Conservation (phyloP, 2,888 invertebrate species). For the Clostera curtula region DNA sequence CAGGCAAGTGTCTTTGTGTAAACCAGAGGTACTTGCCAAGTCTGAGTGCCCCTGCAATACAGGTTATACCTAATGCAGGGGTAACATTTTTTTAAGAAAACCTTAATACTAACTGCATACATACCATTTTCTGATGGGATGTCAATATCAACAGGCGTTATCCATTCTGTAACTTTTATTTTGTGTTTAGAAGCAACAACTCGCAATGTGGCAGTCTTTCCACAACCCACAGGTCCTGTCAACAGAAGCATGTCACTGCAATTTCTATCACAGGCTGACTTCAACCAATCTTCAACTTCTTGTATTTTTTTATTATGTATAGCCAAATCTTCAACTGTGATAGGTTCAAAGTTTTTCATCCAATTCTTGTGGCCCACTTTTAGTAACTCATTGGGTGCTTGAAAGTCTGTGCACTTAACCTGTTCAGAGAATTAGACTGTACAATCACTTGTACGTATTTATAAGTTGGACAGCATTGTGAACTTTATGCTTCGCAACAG, state of each 20-base stretch:
- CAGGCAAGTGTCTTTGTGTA: too few relatives aligned
- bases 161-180: constrained; percentile 84
- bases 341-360: constrained; percentile 77
- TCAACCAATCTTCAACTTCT: constrained; percentile 83
- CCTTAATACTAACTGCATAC: too few relatives aligned
- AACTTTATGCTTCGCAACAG: too few relatives aligned
- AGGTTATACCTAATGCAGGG: too few relatives aligned
- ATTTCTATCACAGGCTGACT: constrained; percentile 35
- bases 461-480: too few relatives aligned
- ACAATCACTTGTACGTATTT: too few relatives aligned
- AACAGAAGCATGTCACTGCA: constrained; percentile 77
- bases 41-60: too few relatives aligned
- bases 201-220: constrained; percentile 85
- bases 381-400: constrained; percentile 6
- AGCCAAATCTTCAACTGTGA: constrained; percentile 77
- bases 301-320: constrained; percentile 83
- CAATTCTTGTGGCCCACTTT: constrained; percentile 62
- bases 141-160: constrained; percentile 83
- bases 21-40: too few relatives aligned
- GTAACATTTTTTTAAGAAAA: too few relatives aligned
- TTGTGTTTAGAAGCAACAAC: constrained; percentile 78
- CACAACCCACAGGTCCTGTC: constrained; percentile 89
- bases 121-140: constrained; percentile 70
- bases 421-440: constrained; percentile 2
- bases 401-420: constrained; percentile 2